Base-by-base conservation (phyloP, 2,888 invertebrate species). In the Parapristionchus giblindavisi region DNA sequence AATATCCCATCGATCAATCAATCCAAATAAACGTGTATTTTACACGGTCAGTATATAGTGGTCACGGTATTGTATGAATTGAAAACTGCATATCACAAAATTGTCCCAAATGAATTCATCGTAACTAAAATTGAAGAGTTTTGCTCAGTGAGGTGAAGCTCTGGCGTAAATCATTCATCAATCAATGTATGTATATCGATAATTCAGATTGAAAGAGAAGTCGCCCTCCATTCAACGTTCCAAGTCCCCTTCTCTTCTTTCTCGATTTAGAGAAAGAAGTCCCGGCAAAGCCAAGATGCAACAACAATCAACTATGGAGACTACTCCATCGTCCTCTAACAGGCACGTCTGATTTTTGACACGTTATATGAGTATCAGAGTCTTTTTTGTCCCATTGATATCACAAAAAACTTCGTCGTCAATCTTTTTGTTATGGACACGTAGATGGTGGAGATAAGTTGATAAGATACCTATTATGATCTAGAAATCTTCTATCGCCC, bases 171-270 rank as follows among this genome's bases (percentile, higher is more conserved):
- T 24, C 14, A 24, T 17, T 17, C 8, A 21, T 14, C 21, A 21
- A 48, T 21, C 14, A 21, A 21, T 11, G 48, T 14, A 11, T 48
- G 48, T 48, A 21, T 21, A 48, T 14, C 21, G 14, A 17, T 63
- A 8, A 60, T 61, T 24, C 48, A 73, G 73, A 8, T 76, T 77
- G 17, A 79, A 80, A 27, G 84, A 84, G 61, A 81, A 83, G 54
- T 79, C 82, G 8, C 80, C 66, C 1, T 48, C 52, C 17, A 61
- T 63, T 40, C 63, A 61, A 52, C 71, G 79, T 8, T 66, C 84
- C 8, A 84, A 84, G 48, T 85, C 85, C 5, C 85, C 85, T 8
- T 83, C 82, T 5, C 78, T 84, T 21, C 77, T 85, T 1, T 82
- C 84, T 3, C 78, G 85, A 51, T 76, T 85, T 11, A 79, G 85